These are phyloP conservation scores for Anguilla megastoma DNA, from an alignment of 2,797 vertebrate species.

Conservation along the genomic window DNA sequence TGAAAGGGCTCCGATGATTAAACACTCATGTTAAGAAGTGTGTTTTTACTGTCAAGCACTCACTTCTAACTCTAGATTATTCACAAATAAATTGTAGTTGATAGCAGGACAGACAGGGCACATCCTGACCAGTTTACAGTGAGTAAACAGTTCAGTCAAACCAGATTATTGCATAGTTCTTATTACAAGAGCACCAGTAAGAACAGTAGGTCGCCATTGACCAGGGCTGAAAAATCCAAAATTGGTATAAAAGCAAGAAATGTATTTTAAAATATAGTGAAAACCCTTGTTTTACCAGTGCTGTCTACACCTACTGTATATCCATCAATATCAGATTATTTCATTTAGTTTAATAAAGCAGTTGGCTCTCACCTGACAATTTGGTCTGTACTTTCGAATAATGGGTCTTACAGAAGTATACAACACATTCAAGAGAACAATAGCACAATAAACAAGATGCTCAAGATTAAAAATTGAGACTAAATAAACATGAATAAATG, in stretches of 20 bases:
- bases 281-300: neutral
- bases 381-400: too few species aligned
- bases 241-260: neutral
- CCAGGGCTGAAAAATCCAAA: neutral
- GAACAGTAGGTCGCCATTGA: neutral
- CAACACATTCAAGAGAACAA: neutral
- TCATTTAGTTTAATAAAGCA: neutral
- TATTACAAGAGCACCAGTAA: neutral
- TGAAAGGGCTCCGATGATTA: neutral
- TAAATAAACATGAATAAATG: too few species aligned
- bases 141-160: neutral
- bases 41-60: neutral
- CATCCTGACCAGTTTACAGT: neutral
- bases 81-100: neutral
- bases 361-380: neutral
- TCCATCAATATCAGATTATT: neutral
- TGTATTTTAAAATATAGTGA: neutral
- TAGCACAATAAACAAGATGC: neutral
- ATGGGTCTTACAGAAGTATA: too few species aligned
- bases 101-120: neutral
- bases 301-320: neutral
- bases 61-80: neutral
- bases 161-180: neutral
- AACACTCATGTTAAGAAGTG: neutral
- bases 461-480: too few species aligned